Base-by-base conservation (phyloP, 2,888 invertebrate genomes). In the Leucophenga montana region DNA sequence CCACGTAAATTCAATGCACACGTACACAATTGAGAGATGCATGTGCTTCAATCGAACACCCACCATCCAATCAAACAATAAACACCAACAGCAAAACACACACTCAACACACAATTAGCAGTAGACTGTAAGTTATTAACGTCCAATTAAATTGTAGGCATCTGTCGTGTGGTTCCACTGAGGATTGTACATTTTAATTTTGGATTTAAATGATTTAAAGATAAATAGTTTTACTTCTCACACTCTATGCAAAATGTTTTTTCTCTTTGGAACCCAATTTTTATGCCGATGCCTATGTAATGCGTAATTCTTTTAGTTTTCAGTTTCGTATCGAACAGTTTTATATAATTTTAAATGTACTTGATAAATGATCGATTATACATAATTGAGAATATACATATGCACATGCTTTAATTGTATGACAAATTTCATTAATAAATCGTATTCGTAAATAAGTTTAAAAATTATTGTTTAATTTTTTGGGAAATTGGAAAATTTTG, bases 391-490 rank as follows among this genome's bases (percentile, higher is more conserved):
- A 57, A 72, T 76, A 69, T 77, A 71, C 11, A 39, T 8, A 39
- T 39, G 72, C 74, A 71, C 72, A 80, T 80, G 80, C 80, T 80
- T 80, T 79, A 80, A 83, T 82, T 83, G 83, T 80, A 80, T 80
- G 80, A 83, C 83, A 80, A 78, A 75, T 73, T 80, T 75, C 71
- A 82, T 75, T 73, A 83, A 80, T 82, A 80, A 80, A 80, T 70
- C 71, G 79, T 77, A 75, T 77, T 72, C 76, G 75, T 82, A 82
- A 74, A 39, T 39, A 39, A 39, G 39, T 39, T 11, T 11, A 39
- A 11, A 39, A 39, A 39, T 11, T 39, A 39, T 39, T n/a, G n/a
- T n/a, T n/a, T n/a, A n/a, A 39, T 39, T 39, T 11, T 8, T 39
- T 39, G 3, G 3, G 9, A 39, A 5, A 5, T 39, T 1, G 39